phyloP scores from a whole-genome alignment of 1,140 invertebrate genomes.

The Nebria ingens region DNA sequence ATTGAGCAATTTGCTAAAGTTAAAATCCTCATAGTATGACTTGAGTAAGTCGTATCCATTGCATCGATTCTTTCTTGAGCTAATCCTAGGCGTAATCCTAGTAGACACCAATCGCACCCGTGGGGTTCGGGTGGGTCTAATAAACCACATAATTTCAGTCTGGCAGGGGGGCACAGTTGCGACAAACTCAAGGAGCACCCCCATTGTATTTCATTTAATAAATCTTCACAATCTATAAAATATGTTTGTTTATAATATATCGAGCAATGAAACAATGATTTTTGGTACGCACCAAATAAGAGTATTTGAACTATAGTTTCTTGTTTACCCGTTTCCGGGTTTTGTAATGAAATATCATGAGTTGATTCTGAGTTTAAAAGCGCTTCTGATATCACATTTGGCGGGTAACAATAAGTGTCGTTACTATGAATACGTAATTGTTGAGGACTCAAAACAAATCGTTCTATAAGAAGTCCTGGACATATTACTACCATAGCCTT shows the following conservation, averaged over 20 bases:
- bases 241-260: not conserved
- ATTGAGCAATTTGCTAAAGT: conserved; percentile 31
- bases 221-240: conserved; percentile 24
- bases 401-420: conserved; percentile 48
- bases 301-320: conserved; percentile 60
- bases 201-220: conserved; percentile 31
- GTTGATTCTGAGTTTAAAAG: conserved; percentile 43
- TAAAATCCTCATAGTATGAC: conserved; percentile 32
- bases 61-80: conserved; percentile 32
- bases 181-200: conserved; percentile 31
- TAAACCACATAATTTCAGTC: conserved; percentile 45
- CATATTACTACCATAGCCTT: conserved; percentile 49
- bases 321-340: conserved; percentile 45
- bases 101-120: conserved; percentile 73
- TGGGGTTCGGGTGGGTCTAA: conserved; percentile 69
- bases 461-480: conserved; percentile 55
- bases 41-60: conserved; percentile 29
- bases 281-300: conserved; percentile 47
- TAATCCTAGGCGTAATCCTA: conserved; percentile 63
- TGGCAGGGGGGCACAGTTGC: conserved; percentile 36
- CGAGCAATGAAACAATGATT: not conserved
- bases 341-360: conserved; percentile 37
- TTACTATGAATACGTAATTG: conserved; percentile 44
- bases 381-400: conserved; percentile 46
- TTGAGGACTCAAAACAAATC: conserved; percentile 52